Evolutionary conservation across 2,797 vertebrate species (phyloP).

Genomic region (Sebastes baramenuke): DNA sequence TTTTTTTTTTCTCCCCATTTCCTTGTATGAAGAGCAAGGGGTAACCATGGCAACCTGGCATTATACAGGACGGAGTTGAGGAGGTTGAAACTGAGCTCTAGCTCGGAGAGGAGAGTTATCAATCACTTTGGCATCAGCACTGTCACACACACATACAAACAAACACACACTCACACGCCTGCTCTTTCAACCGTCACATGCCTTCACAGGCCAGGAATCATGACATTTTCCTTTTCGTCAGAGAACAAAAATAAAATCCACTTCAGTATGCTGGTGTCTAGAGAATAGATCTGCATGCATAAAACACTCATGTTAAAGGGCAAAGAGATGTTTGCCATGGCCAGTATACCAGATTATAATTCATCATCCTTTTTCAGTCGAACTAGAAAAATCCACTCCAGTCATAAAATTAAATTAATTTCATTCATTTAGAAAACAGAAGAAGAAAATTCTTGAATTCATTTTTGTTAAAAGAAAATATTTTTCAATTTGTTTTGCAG

Average conservation of each 20-base stretch:
- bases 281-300: neutral
- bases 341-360: neutral
- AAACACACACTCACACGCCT: neutral
- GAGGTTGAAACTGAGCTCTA: slow-evolving; percentile 57
- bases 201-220: slow-evolving; percentile 12
- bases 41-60: slow-evolving; percentile 74
- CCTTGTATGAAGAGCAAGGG: slow-evolving; percentile 52
- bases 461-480: neutral
- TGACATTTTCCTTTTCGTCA: slow-evolving; percentile 35
- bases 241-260: neutral
- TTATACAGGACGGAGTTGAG: slow-evolving; percentile 57
- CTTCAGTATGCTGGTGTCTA: neutral
- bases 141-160: slow-evolving; percentile 1
- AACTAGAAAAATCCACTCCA: too few relatives aligned
- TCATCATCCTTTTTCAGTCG: neutral
- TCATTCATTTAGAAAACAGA: neutral
- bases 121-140: slow-evolving; percentile 58
- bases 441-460: neutral
- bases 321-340: neutral
- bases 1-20: slow-evolving; percentile 6
- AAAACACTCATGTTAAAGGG: neutral
- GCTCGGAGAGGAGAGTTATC: slow-evolving; percentile 56
- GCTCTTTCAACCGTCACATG: slow-evolving; percentile 30
- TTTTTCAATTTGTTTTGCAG: neutral
- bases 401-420: neutral